phyloP scores from a whole-genome alignment of 2,113 vertebrate species.

The Anas platyrhynchos region DNA sequence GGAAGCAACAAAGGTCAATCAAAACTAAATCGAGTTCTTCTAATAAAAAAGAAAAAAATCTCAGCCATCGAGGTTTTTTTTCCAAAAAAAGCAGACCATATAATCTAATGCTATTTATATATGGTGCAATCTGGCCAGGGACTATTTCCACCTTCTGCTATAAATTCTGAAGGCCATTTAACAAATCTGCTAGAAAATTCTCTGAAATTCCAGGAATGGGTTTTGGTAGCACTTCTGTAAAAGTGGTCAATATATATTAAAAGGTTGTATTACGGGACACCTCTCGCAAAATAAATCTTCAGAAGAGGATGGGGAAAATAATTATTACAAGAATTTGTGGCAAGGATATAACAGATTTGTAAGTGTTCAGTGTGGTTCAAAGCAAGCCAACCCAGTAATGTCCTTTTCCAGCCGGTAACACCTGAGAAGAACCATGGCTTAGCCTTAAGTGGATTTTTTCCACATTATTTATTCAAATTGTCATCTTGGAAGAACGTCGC shows the following conservation, averaged over 20 bases:
- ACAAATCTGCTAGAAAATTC: neutral
- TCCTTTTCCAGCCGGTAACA: neutral
- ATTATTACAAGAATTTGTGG: neutral
- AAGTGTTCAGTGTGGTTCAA: neutral
- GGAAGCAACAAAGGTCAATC: conserved; percentile 1
- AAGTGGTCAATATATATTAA: neutral
- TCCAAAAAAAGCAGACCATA: neutral
- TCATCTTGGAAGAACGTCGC: neutral
- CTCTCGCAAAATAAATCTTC: neutral
- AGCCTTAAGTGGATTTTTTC: neutral
- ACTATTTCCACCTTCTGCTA: neutral
- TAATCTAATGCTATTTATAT: neutral
- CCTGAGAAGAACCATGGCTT: neutral
- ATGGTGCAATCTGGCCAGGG: neutral
- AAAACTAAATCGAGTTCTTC: neutral
- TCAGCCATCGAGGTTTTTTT: neutral
- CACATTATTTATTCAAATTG: neutral
- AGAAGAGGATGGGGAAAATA: neutral
- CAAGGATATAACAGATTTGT: neutral
- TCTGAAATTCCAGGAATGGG: neutral
- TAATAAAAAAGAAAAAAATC: neutral
- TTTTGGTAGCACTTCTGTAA: neutral
- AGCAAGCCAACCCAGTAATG: neutral
- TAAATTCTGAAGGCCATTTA: neutral
- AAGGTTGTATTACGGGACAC: neutral